Percentiles rank a stretch among this genome's conserved stretches.
These are phyloP conservation scores for Hippotragus niger DNA, from an alignment of 2,113 vertebrate species.

Conservation along the genomic window DNA sequence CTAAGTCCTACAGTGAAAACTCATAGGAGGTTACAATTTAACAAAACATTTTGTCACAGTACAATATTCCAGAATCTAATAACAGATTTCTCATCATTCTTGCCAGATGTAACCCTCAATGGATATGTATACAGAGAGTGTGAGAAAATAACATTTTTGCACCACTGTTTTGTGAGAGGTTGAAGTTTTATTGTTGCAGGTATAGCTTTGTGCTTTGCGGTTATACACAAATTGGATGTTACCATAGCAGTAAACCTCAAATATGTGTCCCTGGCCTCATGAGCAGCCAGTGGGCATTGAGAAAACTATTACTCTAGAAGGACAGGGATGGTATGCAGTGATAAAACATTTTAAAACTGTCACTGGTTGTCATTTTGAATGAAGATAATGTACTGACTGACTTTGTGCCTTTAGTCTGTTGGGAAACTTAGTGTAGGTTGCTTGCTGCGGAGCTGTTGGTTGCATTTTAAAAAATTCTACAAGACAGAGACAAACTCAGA, in stretches of 20 bases:
- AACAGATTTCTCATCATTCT: not conserved
- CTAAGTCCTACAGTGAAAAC: not conserved
- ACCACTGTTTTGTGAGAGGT: not conserved
- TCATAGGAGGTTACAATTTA: not conserved
- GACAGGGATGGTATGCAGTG: not conserved
- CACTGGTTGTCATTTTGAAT: not conserved
- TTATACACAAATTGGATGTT: not conserved
- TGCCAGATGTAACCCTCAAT: not conserved
- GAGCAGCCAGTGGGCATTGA: not conserved
- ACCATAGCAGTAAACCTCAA: not conserved
- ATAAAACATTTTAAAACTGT: not conserved
- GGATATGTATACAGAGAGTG: not conserved
- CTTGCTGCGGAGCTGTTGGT: not conserved
- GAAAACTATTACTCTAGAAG: not conserved
- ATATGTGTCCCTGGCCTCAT: not conserved
- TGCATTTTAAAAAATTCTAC: not conserved
- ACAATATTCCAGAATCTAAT: not conserved
- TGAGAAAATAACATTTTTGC: not conserved
- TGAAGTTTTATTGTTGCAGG: not conserved
- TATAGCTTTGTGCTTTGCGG: not conserved
- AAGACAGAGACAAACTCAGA: not conserved
- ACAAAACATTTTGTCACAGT: not conserved
- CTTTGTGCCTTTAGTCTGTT: not conserved
- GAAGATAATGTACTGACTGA: not conserved
- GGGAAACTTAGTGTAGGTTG: not conserved